phyloP scores from a whole-genome alignment of 1,140 invertebrate genomes.

The Plodia interpunctella region DNA sequence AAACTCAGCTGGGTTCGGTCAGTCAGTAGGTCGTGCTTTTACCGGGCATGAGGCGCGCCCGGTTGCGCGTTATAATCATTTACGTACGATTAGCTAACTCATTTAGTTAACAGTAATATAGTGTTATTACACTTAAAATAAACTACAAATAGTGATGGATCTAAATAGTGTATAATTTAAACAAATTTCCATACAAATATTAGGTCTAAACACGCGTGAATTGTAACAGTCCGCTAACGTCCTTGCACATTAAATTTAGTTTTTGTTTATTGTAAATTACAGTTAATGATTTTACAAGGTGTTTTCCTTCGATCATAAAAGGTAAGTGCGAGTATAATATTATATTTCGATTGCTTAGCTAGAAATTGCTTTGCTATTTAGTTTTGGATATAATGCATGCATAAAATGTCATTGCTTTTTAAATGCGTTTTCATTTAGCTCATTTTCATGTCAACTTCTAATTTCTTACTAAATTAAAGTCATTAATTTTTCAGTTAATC shows the following conservation, averaged over 20 bases:
- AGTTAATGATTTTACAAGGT: slow-evolving; percentile 31
- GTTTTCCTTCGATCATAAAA: slow-evolving; percentile 24
- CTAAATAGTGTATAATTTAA: slow-evolving; percentile 6
- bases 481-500: background rate
- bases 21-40: slow-evolving; percentile 21
- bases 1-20: slow-evolving; percentile 9
- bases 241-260: slow-evolving; percentile 49
- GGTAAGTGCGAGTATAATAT: slow-evolving; percentile 25
- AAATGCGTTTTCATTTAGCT: background rate
- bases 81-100: slow-evolving; percentile 19
- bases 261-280: slow-evolving; percentile 37
- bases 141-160: slow-evolving; percentile 28
- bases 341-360: background rate
- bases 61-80: slow-evolving; percentile 18
- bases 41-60: slow-evolving; percentile 14
- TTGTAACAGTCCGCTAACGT: slow-evolving; percentile 27
- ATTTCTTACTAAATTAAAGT: background rate
- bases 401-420: background rate
- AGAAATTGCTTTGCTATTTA: background rate
- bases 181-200: slow-evolving; percentile 13
- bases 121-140: slow-evolving; percentile 14
- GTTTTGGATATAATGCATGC: too few species aligned
- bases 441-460: background rate
- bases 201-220: slow-evolving; percentile 15
- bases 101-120: slow-evolving; percentile 13